These are phyloP conservation scores for Callimico goeldii DNA, from an alignment of 2,797 vertebrate genomes.

Conservation along the genomic window DNA sequence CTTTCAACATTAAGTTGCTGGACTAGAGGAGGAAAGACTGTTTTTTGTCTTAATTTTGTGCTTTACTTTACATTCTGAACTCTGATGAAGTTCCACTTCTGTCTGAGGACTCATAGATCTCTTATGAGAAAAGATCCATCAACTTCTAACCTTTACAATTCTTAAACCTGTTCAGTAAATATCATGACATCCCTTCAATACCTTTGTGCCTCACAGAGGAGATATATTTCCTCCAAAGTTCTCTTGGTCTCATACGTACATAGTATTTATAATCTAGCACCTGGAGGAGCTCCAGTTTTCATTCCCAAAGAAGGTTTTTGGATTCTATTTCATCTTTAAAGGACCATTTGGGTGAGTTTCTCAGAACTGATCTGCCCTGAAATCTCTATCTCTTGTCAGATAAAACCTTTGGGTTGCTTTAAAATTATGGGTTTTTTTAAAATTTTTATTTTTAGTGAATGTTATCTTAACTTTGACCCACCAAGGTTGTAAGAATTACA, in stretches of 20 bases:
- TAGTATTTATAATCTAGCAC: background rate
- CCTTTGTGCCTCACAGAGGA: background rate
- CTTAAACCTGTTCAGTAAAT: conserved; percentile 1
- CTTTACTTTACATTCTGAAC: background rate
- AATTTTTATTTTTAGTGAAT: background rate
- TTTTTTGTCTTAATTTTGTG: background rate
- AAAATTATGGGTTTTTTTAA: background rate
- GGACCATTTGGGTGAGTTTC: background rate
- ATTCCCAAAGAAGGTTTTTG: background rate
- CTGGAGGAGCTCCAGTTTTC: background rate
- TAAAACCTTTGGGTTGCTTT: background rate
- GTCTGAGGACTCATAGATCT: background rate
- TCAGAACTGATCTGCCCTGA: background rate
- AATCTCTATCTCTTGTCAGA: conserved; percentile 3
- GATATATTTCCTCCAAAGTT: conserved; percentile 3
- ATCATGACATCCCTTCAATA: background rate
- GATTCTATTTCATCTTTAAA: conserved; percentile 17
- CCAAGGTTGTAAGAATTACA: background rate
- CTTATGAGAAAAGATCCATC: background rate
- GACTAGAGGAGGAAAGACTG: background rate
- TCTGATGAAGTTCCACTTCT: conserved; percentile 51
- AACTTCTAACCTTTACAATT: background rate
- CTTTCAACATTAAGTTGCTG: background rate
- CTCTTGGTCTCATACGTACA: background rate
- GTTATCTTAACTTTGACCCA: background rate